These are phyloP conservation scores for Apeira syringaria DNA, from an alignment of 2,888 invertebrate species.

Conservation along the genomic window DNA sequence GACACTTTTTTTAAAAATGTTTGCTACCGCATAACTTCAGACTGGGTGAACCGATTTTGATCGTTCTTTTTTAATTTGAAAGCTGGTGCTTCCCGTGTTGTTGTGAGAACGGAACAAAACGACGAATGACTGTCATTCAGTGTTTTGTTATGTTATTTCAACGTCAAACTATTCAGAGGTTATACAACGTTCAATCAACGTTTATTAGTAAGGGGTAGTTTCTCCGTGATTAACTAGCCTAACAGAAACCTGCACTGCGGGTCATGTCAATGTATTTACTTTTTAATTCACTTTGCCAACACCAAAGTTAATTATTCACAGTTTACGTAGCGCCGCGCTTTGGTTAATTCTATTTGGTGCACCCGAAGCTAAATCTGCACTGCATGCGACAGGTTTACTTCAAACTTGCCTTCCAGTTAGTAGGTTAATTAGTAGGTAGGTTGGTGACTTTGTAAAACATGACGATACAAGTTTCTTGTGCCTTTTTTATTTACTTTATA, in stretches of 20 bases:
- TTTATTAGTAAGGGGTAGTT: too few relatives aligned
- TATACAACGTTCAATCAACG: too few relatives aligned
- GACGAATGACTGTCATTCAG: too few relatives aligned
- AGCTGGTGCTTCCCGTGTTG: not conserved
- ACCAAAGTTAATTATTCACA: conserved; percentile 31
- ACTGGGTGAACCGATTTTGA: not conserved
- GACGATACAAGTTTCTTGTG: too few relatives aligned
- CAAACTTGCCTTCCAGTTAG: not conserved
- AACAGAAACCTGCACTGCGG: not conserved
- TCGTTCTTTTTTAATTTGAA: not conserved
- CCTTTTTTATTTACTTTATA: too few relatives aligned
- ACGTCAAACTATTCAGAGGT: too few relatives aligned
- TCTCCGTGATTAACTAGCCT: too few relatives aligned
- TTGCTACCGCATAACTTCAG: not conserved
- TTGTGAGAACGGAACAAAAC: too few relatives aligned
- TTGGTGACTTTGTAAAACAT: not conserved
- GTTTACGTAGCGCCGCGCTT: conserved; percentile 28
- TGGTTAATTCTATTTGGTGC: conserved; percentile 29
- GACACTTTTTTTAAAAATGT: not conserved
- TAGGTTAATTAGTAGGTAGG: too few relatives aligned
- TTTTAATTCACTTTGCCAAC: conserved; percentile 27
- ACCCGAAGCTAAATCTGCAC: conserved; percentile 12
- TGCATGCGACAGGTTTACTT: conserved; percentile 12
- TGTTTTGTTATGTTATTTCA: too few relatives aligned
- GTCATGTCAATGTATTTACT: conserved; percentile 17